Evolutionary conservation across 2,888 invertebrate genomes (phyloP).

Genomic region (Physocephala rufipes): DNA sequence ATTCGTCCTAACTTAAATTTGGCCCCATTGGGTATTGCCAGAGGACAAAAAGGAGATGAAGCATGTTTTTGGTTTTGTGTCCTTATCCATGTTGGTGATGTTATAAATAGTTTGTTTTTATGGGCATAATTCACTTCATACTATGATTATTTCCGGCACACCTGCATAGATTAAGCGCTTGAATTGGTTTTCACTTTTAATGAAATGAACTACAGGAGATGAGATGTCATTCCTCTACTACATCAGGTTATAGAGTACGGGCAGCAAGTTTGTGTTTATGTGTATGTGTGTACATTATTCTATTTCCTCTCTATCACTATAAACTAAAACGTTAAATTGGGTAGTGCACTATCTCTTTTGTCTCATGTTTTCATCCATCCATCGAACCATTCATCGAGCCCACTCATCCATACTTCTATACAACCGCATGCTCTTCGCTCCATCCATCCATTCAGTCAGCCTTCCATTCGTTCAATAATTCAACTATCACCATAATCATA

Average conservation of each 20-base stretch:
- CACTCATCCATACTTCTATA: too few species aligned
- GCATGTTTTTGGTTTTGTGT: too few species aligned
- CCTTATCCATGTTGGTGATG: too few species aligned
- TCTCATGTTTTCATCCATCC: constrained; percentile 17
- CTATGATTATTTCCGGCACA: background rate
- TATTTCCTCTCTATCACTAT: constrained; percentile 27
- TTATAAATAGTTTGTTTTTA: background rate
- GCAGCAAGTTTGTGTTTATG: background rate
- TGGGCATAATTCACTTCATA: background rate
- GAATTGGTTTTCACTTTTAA: constrained; percentile 5
- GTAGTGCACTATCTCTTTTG: constrained; percentile 18
- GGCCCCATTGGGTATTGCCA: too few species aligned
- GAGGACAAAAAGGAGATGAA: too few species aligned
- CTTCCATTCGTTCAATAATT: too few species aligned
- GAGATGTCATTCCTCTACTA: constrained; percentile 4
- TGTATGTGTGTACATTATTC: constrained; percentile 18
- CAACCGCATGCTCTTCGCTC: too few species aligned
- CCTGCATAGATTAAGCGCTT: background rate
- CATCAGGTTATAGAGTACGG: constrained; percentile 6
- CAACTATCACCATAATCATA: background rate
- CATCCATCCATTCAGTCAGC: background rate
- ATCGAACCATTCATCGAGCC: too few species aligned
- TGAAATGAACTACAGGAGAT: constrained; percentile 12
- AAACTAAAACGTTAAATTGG: constrained; percentile 15
- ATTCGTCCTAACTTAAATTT: too few species aligned